Percentiles rank a stretch among this genome's conserved stretches.
Evolutionary conservation across 1,140 invertebrate genomes (phyloP).

Genomic region (Marisa cornuarietis): DNA sequence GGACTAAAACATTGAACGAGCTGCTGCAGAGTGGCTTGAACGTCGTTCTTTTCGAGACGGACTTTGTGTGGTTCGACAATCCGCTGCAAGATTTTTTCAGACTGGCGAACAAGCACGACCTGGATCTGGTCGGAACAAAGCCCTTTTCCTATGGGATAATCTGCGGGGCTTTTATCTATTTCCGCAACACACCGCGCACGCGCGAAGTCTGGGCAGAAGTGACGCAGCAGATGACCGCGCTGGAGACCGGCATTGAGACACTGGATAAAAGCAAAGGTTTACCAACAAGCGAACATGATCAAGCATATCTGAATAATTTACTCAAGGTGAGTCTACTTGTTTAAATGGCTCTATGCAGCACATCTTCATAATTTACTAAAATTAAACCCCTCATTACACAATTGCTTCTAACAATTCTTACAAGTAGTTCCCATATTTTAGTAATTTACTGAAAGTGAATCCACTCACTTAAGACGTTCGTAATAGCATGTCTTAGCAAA

Average conservation of each 20-base stretch:
- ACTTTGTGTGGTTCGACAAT: constrained; percentile 18
- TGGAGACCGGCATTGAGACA: not conserved
- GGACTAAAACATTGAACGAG: constrained; percentile 1
- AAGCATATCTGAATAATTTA: constrained; percentile 4
- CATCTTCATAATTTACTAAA: too few species aligned
- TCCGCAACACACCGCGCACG: constrained; percentile 15
- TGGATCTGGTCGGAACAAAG: constrained; percentile 9
- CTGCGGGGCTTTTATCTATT: constrained; percentile 20
- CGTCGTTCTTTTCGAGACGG: constrained; percentile 12
- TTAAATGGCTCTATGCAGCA: too few species aligned
- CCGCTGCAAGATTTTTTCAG: constrained; percentile 1
- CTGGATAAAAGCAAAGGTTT: not conserved
- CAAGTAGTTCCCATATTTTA: too few species aligned
- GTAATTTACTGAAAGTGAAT: too few species aligned
- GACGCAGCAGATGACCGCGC: constrained; percentile 1
- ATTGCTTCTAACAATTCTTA: too few species aligned
- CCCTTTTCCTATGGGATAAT: not conserved
- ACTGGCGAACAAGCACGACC: not conserved
- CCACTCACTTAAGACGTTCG: too few species aligned
- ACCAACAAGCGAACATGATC: not conserved
- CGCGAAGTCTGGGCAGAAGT: constrained; percentile 15
- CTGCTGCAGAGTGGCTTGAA: constrained; percentile 2
- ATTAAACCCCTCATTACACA: too few species aligned
- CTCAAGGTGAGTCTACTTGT: not conserved
- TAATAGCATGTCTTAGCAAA: too few species aligned